Evolutionary conservation across 2,113 vertebrate genomes (phyloP), one percentile per base, ranked within the genome.

Genomic region (Fukomys damarensis): DNA sequence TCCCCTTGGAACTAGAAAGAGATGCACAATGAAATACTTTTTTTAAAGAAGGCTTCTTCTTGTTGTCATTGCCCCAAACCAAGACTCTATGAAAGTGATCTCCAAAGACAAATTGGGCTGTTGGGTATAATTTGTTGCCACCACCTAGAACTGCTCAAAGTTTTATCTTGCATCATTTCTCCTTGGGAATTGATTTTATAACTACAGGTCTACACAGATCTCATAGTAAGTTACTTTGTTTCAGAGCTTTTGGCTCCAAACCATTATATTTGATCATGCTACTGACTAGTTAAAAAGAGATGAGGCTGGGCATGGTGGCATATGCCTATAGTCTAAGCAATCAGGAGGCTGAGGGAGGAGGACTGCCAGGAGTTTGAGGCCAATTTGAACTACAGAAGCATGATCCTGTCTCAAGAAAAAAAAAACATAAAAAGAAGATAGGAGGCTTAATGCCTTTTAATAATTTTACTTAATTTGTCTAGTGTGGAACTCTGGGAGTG

Each of bases 391-490:
- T 70, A 38, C 66, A 68, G 38, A 38, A 38, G n/a, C 20, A 70
- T 10, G 68, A 22, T 16, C 17, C n/a, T 70, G 17, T 70, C 68
- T 70, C 17, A 70, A 70, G 35, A 70, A 10, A 70, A 70, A 20
- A 17, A 20, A 68, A n/a, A 66, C 14, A 66, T 94, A 61, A 95
- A 94, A 97, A 84, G 2, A 86, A 16, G 20, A 38, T 43, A 82
- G 10, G n/a, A 92, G 19, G 17, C 7, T 65, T 95, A 30, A 95
- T 72, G 4, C n/a, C 41, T 89, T 52, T 89, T 22, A 94, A 91
- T 19, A 96, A 81, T 58, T 94, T 87, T 58, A 58, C 12, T 92
- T 92, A 77, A 66, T 74, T 95, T 96, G 46, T 91, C 68, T 17
- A 76, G 3, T 86, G 7, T 79, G 20, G 59, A 90, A 83, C n/a